Base-by-base conservation (phyloP, 2,888 invertebrate genomes). In the Cacoxenus indagator region DNA sequence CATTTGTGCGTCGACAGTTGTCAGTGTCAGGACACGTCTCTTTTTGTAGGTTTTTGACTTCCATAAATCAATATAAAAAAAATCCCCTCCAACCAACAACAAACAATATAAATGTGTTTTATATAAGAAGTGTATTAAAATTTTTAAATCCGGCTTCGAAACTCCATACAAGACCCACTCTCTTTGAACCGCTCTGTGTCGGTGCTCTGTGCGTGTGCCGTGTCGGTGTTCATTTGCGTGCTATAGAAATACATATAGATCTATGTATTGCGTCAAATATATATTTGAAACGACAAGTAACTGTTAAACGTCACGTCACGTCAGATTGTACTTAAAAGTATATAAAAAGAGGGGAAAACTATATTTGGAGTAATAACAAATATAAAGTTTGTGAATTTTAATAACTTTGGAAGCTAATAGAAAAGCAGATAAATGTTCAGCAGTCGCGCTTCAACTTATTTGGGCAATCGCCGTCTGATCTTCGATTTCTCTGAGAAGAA, bases 401-500 rank as follows among this genome's bases (percentile, higher is more conserved):
- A 51, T 26, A n/a, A 26, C n/a, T 46, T 75, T 64, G 71, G 61
- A 54, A 29, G 65, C 59, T 14, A 29, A 45, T 59, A 45, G 29
- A 24, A 54, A 67, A 65, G 62, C 22, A 11, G 3, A 59, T 31
- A 59, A 11, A 85, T 85, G 85, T 84, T 84, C 67, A 81, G 76
- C 75, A 82, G 75, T 70, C 77, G 78, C 75, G 72, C 84, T 70
- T 77, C 83, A 57, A 74, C 76, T 64, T 88, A 86, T 79, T 73
- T 87, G 75, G 87, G 86, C 68, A 87, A 86, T 78, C 86, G 86
- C 65, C 84, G 85, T 65, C 83, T 86, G 74, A 87, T 88, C 74
- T 88, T 88, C 69, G 87, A 88, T 80, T 87, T 87, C 72, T 83
- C 85, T 11, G 85, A 84, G 45, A 88, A 88, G 68, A 78, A 75